Base-by-base conservation (phyloP, 2,888 invertebrate genomes). In the Melangyna quadrimaculata region DNA sequence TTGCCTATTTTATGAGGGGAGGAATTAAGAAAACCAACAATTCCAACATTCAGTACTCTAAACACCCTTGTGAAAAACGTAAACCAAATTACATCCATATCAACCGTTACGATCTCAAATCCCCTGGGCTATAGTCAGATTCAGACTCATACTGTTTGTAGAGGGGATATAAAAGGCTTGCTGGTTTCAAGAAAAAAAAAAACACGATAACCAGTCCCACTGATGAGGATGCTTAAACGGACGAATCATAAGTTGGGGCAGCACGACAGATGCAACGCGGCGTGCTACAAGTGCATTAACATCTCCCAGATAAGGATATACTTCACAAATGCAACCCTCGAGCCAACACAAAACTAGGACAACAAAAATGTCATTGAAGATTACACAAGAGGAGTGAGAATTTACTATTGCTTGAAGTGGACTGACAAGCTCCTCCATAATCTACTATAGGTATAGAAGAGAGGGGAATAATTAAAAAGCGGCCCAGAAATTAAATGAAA, bases 31-130 rank as follows among this genome's bases (percentile, higher is more conserved):
- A 10, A 63, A 43, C 74, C 67, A 83, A 79, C 84, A 84, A 69
- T 40, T 27, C 17, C 55, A 55, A 69, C 53, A 51, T 63, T n/a
- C n/a, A n/a, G n/a, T n/a, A n/a, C n/a, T n/a, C 75, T 80, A 22
- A 75, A 80, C 80, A 86, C 77, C 73, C 77, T 65, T 81, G 67
- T 67, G 22, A 72, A 73, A 78, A 86, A 86, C 80, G 57, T 70
- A 86, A 86, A 86, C 86, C 70, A 73, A 86, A 86, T 86, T 86
- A 86, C 81, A 73, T 86, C 73, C 86, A 78, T 86, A 86, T 86
- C 86, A 86, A 86, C 77, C 55, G 73, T 70, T 73, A 70, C 86
- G 63, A 86, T 86, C 86, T 86, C 57, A 37, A 72, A 57, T 57
- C 29, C 86, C 70, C 19, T 22, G 8, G 19, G 51, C 74, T 12